Base-by-base conservation (phyloP, 2,888 invertebrate species). In the Anodontia alba region DNA sequence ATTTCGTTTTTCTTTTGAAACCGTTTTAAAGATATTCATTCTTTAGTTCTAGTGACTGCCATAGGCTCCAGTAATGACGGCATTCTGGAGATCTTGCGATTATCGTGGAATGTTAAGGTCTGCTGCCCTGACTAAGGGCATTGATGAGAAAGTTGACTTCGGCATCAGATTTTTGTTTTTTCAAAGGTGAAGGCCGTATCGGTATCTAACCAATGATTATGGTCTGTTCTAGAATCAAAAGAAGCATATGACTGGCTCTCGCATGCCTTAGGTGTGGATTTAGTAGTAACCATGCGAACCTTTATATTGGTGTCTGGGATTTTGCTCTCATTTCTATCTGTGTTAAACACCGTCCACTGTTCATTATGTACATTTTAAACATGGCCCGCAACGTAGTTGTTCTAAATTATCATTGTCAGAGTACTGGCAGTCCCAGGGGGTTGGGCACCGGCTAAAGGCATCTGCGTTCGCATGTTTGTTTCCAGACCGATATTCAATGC, bases 401-500 rank as follows among this genome's bases (percentile, higher is more conserved):
- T 75, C 71, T 12, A 43, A 7, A 23, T 70, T 78, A 43, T 78
- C 78, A n/a, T 15, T 38, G n/a, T 76, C 23, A 12, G 54, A n/a
- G 74, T 80, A 83, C 15, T 70, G 31, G 43, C 84, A 84, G 23
- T 84, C 78, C 33, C 70, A 49, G 12, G 84, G 84, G 73, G 79
- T 67, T 57, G 57, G 46, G 38, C 73, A 76, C 42, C 86, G 17
- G 20, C 81, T 78, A 75, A 87, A 43, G 0, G 80, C 70, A 70
- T 86, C 87, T 5, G 81, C 83, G 76, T 87, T 81, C 2, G 33
- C 49, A 49, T 88, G 84, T 57, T 83, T 79, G 12, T 43, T 67
- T 15, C 87, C 87, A 5, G 80, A 54, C 33, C 82, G 67, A 54
- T 84, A 20, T 67, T 83, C 83, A 36, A 83, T 72, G 8, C 43